Evolutionary conservation across 2,888 invertebrate genomes (phyloP).

Genomic region (Ametastegia equiseti): DNA sequence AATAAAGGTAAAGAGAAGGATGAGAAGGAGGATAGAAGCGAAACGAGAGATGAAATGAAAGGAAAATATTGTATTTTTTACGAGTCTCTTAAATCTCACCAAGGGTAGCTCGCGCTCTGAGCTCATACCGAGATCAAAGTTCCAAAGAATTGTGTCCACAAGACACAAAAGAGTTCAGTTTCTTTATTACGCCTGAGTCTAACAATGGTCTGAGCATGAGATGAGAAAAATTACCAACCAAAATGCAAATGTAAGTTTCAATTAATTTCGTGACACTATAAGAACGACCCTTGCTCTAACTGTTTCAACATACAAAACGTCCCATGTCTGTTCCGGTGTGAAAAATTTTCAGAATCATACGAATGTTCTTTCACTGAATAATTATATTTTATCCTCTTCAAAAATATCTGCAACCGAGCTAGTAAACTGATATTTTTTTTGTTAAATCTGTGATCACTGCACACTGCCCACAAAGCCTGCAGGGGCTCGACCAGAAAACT

Average conservation of each 20-base stretch:
- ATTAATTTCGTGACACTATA: not conserved
- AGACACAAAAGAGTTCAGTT: constrained; percentile 48
- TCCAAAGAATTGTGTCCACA: constrained; percentile 46
- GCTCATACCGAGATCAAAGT: constrained; percentile 38
- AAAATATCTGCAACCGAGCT: not conserved
- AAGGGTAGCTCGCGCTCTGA: constrained; percentile 2
- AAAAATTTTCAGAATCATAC: not conserved
- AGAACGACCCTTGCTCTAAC: too few relatives aligned
- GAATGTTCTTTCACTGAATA: not conserved
- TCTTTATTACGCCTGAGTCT: constrained; percentile 47
- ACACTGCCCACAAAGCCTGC: not conserved
- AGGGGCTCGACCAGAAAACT: too few relatives aligned
- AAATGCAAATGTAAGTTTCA: not conserved
- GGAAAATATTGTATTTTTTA: constrained; percentile 54
- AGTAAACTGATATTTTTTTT: not conserved
- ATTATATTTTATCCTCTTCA: not conserved
- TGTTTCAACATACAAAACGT: too few relatives aligned
- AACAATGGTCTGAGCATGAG: constrained; percentile 7
- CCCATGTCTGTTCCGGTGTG: too few relatives aligned
- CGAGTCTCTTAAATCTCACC: constrained; percentile 45
- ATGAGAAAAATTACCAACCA: not conserved
- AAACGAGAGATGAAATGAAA: constrained; percentile 51
- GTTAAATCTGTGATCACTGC: not conserved
- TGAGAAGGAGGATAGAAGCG: not conserved
- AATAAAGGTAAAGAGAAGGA: not conserved